A percentile compares a stretch with the other conserved stretches of the same genome.
These are phyloP conservation scores for Plagodis dolabraria DNA, from an alignment of 2,888 invertebrate species.

Conservation along the genomic window DNA sequence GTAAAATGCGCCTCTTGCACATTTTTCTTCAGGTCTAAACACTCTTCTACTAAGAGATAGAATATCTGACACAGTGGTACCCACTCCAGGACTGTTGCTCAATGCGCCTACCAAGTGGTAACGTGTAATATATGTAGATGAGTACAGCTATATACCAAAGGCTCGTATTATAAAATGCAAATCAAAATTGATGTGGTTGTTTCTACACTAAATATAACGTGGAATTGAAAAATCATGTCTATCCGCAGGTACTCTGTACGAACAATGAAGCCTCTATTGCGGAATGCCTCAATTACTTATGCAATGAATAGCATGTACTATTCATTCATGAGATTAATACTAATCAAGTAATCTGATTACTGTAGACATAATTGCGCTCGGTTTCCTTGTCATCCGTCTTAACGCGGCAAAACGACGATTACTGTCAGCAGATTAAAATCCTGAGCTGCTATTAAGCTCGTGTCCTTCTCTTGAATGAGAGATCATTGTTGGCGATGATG, in stretches of 20 bases:
- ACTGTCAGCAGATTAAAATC: conserved; percentile 58
- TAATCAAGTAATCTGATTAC: conserved; percentile 35
- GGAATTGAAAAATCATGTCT: conserved; percentile 7
- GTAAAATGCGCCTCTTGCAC: no score
- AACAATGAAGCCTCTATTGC: conserved; percentile 20
- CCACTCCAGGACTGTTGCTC: no score
- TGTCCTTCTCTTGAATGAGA: conserved; percentile 57
- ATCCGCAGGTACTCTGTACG: background rate
- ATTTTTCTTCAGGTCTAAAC: no score
- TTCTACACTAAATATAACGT: background rate
- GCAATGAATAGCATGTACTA: conserved; percentile 24
- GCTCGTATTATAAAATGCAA: no score
- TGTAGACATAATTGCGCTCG: conserved; percentile 32
- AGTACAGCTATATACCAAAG: no score
- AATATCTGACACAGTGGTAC: no score
- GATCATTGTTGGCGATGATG: conserved; percentile 50
- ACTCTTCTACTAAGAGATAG: no score
- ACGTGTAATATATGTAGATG: no score
- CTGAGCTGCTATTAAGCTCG: conserved; percentile 49
- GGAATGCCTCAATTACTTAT: conserved; percentile 21
- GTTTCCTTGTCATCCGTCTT: conserved; percentile 33
- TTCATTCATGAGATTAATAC: conserved; percentile 39
- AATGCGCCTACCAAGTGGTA: no score
- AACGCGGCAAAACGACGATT: conserved; percentile 44
- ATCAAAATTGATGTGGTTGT: no score